Conservation (phyloP, 2,113 vertebrate species). For the Chrysemys picta region DNA sequence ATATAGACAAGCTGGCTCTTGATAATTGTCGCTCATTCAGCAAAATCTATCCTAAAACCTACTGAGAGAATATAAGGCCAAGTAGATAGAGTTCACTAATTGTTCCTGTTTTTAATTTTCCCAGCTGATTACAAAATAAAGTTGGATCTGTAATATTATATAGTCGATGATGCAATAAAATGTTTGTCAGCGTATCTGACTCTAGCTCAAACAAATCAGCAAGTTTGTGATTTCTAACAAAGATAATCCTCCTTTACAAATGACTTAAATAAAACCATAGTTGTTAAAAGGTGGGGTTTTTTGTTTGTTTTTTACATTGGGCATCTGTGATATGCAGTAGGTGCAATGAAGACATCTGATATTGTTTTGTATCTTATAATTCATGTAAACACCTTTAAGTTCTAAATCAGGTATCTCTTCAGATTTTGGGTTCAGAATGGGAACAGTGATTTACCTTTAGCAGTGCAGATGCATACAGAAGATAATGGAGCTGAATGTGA, state of each 20-base stretch:
- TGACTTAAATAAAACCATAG: conserved; percentile 10
- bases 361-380: neutral
- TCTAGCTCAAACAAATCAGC: conserved; percentile 21
- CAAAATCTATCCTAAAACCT: neutral
- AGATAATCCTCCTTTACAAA: conserved; percentile 34
- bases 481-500: neutral
- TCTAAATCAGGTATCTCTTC: neutral
- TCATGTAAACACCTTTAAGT: neutral
- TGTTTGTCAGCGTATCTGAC: conserved; percentile 43
- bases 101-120: conserved; percentile 27
- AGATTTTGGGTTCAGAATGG: neutral
- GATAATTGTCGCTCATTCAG: neutral
- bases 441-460: neutral
- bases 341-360: neutral
- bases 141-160: conserved; percentile 24
- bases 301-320: neutral
- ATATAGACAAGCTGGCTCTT: neutral
- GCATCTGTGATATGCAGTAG: neutral
- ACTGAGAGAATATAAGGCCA: neutral
- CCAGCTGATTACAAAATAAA: conserved; percentile 47
- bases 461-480: neutral
- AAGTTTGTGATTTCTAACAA: conserved; percentile 20
- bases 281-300: neutral
- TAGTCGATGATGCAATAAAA: conserved; percentile 39
- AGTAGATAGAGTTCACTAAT: neutral